These are phyloP conservation scores for Drosophila bipectinata DNA, from an alignment of 1,140 invertebrate species.

Conservation along the genomic window DNA sequence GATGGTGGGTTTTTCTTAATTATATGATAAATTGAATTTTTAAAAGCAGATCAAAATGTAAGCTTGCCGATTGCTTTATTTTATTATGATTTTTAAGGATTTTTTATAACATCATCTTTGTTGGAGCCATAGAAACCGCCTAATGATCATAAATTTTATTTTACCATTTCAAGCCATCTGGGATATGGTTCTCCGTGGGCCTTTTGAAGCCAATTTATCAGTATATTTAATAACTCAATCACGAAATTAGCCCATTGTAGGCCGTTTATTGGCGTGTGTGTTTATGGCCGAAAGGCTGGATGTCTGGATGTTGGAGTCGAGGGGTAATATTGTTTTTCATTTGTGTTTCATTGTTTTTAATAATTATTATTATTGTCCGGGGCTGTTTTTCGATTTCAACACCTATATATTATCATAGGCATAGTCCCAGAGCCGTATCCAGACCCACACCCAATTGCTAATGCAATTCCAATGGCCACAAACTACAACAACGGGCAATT, in stretches of 20 bases:
- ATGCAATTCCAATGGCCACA: conserved; percentile 47
- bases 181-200: not conserved
- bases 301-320: conserved; percentile 13
- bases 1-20: not conserved
- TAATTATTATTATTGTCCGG: conserved; percentile 74
- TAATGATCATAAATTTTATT: not conserved
- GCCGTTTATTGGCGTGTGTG: conserved; percentile 8
- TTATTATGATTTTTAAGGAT: not conserved
- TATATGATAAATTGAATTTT: not conserved
- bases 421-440: conserved; percentile 14
- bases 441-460: not conserved
- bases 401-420: conserved; percentile 64
- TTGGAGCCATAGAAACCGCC: not conserved
- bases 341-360: conserved; percentile 77
- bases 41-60: not conserved
- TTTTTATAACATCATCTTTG: not conserved
- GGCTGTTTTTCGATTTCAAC: conserved; percentile 41
- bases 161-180: not conserved
- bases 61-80: no score
- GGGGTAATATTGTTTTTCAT: conserved; percentile 73
- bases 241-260: conserved; percentile 37
- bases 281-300: conserved; percentile 22
- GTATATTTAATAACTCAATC: conserved; percentile 6
- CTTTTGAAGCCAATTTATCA: not conserved
- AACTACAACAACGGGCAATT: conserved; percentile 38